Conservation (phyloP, 2,113 vertebrate species). For the Oncorhynchus kisutch region DNA sequence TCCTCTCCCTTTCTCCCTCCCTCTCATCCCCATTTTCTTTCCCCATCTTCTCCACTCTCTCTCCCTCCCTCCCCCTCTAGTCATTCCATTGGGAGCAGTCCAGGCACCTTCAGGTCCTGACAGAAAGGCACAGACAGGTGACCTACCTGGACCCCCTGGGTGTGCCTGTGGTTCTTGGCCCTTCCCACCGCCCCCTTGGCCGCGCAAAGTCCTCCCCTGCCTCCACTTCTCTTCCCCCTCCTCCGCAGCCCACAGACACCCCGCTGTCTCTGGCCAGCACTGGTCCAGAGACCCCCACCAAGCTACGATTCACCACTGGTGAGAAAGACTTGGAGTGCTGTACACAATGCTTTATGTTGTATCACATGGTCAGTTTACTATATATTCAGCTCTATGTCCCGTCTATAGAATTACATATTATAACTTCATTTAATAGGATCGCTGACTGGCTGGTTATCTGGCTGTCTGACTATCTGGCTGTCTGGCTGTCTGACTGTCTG, state of each 20-base stretch:
- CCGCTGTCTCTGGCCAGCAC: slow-evolving; percentile 64
- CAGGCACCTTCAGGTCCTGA: slow-evolving; percentile 44
- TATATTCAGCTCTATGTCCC: too few relatives aligned
- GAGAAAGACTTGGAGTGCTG: not conserved
- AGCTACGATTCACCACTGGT: slow-evolving; percentile 88
- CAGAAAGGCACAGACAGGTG: slow-evolving; percentile 63
- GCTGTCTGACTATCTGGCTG: too few relatives aligned
- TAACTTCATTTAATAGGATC: too few relatives aligned
- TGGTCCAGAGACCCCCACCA: slow-evolving; percentile 68
- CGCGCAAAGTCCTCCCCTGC: slow-evolving; percentile 88
- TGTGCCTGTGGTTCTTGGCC: slow-evolving; percentile 58
- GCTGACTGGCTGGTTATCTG: too few relatives aligned
- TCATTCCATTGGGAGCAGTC: slow-evolving; percentile 74
- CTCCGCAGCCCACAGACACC: slow-evolving; percentile 60
- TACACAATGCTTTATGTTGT: too few relatives aligned
- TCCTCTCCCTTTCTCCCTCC: not conserved
- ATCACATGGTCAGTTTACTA: too few relatives aligned
- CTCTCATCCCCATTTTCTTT: not conserved
- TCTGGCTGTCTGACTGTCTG: too few relatives aligned
- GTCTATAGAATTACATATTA: too few relatives aligned
- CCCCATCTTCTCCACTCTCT: not conserved
- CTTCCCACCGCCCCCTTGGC: slow-evolving; percentile 79
- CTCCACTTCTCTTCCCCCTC: slow-evolving; percentile 77
- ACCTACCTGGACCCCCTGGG: slow-evolving; percentile 61
- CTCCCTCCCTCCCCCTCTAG: slow-evolving; percentile 25